These are phyloP conservation scores for Galleria mellonella DNA, from an alignment of 1,140 invertebrate genomes.

Conservation along the genomic window DNA sequence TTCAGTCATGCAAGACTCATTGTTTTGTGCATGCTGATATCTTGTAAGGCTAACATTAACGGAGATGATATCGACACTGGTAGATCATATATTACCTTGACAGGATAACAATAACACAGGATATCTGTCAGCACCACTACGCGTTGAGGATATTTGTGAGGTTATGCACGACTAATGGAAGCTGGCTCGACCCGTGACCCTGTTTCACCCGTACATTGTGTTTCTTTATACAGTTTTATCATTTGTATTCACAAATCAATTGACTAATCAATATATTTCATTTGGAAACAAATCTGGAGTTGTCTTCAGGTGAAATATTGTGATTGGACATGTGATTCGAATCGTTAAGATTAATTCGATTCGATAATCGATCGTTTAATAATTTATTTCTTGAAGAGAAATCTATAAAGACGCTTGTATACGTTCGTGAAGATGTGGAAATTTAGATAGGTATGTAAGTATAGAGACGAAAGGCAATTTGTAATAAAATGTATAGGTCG, in stretches of 20 bases:
- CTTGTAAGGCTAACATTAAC: constrained; percentile 18
- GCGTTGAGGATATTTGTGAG: constrained; percentile 23
- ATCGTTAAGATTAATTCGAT: constrained; percentile 1
- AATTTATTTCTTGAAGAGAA: background rate
- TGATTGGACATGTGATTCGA: background rate
- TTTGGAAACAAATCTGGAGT: background rate
- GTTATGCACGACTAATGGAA: constrained; percentile 43
- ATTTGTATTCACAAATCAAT: constrained; percentile 15
- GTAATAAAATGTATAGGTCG: background rate
- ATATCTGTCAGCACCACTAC: constrained; percentile 49
- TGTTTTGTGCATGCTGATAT: constrained; percentile 39
- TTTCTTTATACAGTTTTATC: constrained; percentile 11
- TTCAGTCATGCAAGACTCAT: constrained; percentile 37
- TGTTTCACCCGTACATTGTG: constrained; percentile 8
- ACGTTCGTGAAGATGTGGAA: background rate
- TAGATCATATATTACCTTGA: constrained; percentile 55
- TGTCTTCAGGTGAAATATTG: no score
- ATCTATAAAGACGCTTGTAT: background rate
- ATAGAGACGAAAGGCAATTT: background rate
- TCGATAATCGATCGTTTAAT: background rate
- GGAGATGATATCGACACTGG: constrained; percentile 42
- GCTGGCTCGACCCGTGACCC: constrained; percentile 35
- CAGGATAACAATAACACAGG: constrained; percentile 58
- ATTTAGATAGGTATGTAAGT: background rate
- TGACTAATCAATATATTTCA: constrained; percentile 7